A percentile compares a stretch with the other conserved stretches of the same genome.
Evolutionary conservation across 2,888 invertebrate genomes (phyloP).

Genomic region (Dioctria linearis): DNA sequence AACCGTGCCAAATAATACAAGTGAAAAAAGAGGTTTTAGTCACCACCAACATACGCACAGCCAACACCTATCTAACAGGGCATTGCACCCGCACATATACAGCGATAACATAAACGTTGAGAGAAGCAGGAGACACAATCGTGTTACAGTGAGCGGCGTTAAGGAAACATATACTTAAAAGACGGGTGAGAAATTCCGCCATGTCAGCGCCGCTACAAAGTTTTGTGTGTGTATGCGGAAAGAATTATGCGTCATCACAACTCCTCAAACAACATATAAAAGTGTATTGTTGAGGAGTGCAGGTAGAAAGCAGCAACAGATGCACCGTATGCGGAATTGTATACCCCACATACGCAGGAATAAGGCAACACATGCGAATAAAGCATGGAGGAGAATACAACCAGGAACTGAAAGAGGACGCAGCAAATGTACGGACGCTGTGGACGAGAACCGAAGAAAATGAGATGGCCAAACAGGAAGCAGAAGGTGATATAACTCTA

Average conservation of each 20-base stretch:
- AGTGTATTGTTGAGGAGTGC: neutral
- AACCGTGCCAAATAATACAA: too few species aligned
- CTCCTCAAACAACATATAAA: neutral
- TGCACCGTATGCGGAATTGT: neutral
- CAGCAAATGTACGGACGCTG: neutral
- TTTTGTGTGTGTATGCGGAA: conserved; percentile 7
- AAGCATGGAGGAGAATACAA: conserved; percentile 1
- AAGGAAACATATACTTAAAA: too few species aligned
- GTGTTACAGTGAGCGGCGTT: too few species aligned
- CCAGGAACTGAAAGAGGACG: neutral
- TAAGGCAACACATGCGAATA: neutral
- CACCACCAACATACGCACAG: too few species aligned
- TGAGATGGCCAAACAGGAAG: neutral
- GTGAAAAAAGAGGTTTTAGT: too few species aligned
- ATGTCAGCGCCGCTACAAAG: neutral
- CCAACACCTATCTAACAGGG: too few species aligned
- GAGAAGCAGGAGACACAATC: too few species aligned
- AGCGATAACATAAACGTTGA: too few species aligned
- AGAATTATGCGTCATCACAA: neutral
- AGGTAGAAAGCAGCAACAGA: neutral
- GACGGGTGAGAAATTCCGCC: too few species aligned
- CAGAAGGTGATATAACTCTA: neutral
- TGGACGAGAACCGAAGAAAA: conserved; percentile 18
- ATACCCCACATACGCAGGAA: neutral
- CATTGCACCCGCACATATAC: too few species aligned